Evolutionary conservation across 2,113 vertebrate species (phyloP).

Genomic region (Hassar affinis): DNA sequence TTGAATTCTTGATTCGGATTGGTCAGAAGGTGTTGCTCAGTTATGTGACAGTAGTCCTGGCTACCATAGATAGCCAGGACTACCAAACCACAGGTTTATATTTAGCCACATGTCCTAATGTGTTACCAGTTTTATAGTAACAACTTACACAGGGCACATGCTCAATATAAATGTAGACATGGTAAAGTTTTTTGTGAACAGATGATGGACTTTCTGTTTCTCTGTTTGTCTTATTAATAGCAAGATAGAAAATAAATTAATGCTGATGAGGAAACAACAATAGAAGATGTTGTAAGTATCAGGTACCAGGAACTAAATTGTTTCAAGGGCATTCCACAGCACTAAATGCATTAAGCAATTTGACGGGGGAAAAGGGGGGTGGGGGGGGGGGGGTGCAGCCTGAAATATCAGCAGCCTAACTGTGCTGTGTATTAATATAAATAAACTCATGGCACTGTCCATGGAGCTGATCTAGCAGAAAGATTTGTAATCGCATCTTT

Average conservation of each 20-base stretch:
- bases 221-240: not conserved
- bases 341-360: no score
- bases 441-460: no score
- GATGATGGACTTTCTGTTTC: not conserved
- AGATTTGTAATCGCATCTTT: no score
- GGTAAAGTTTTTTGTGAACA: not conserved
- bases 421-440: no score
- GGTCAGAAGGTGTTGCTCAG: not conserved
- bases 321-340: no score
- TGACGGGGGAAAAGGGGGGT: no score
- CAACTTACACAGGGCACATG: not conserved
- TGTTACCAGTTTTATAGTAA: not conserved
- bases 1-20: not conserved
- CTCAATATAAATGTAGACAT: not conserved
- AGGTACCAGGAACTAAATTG: no score
- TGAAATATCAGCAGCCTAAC: no score
- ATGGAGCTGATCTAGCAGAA: no score
- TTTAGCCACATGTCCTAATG: not conserved
- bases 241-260: not conserved
- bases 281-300: no score
- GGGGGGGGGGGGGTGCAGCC: no score
- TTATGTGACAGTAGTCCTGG: not conserved
- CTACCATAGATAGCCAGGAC: no score
- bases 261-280: not conserved
- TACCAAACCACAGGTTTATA: not conserved